Conservation (phyloP, 2,113 vertebrate genomes). For the Ochotona curzoniae region DNA sequence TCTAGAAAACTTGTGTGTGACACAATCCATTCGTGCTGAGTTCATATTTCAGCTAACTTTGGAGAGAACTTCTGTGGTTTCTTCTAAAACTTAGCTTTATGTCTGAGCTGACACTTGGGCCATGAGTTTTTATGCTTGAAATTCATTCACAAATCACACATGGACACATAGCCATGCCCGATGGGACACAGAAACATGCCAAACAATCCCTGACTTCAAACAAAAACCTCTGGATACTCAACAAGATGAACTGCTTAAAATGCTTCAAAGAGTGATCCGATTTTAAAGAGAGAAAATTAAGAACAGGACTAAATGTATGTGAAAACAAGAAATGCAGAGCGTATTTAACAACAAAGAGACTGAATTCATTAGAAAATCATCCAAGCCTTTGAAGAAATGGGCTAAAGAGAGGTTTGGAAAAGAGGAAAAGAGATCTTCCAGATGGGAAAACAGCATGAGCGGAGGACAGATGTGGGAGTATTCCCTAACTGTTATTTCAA, state of each 20-base stretch:
- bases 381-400: conserved; percentile 22
- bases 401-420: conserved; percentile 40
- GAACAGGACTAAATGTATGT: not conserved
- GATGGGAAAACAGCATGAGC: conserved; percentile 67
- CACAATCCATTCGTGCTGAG: not conserved
- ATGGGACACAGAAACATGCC: not conserved
- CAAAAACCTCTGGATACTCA: not conserved
- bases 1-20: not conserved
- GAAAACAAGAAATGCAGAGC: not conserved
- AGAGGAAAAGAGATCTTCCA: conserved; percentile 60
- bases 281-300: not conserved
- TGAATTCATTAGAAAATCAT: conserved; percentile 32
- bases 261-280: not conserved
- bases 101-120: not conserved
- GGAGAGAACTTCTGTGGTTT: not conserved
- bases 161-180: not conserved
- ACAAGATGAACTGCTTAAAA: not conserved
- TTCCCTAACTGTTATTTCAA: conserved; percentile 68
- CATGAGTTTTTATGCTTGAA: not conserved
- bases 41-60: not conserved
- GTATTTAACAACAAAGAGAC: not conserved
- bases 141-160: not conserved
- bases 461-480: conserved; percentile 59
- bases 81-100: not conserved
- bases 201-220: not conserved